Evolutionary conservation across 2,888 invertebrate genomes (phyloP).

Genomic region (Phymatocera aterrima): DNA sequence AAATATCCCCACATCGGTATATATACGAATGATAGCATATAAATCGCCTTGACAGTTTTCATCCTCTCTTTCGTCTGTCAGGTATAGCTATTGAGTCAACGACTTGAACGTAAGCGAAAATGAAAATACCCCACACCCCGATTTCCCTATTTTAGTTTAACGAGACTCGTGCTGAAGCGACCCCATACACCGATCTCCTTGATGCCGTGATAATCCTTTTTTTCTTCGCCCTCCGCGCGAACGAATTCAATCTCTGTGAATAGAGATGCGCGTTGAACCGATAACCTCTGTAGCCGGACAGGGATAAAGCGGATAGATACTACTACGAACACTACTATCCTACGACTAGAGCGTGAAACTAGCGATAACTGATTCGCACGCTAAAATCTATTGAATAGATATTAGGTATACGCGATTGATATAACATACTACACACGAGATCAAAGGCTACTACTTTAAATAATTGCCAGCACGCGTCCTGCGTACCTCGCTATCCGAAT

Average conservation of each 20-base stretch:
- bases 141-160: neutral
- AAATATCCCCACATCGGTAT: too few species aligned
- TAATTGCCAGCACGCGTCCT: constrained; percentile 22
- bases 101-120: too few species aligned
- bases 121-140: too few species aligned
- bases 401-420: too few species aligned
- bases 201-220: neutral
- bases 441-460: constrained; percentile 41
- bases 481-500: neutral
- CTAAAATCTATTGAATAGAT: neutral
- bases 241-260: neutral
- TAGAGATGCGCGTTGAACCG: constrained; percentile 11
- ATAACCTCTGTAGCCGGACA: neutral
- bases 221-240: neutral
- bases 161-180: neutral
- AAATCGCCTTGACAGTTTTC: too few species aligned
- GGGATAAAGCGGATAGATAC: neutral
- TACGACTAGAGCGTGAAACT: too few species aligned
- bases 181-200: neutral
- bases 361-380: constrained; percentile 24
- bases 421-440: constrained; percentile 2
- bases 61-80: too few species aligned
- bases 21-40: too few species aligned
- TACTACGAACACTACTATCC: too few species aligned
- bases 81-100: too few species aligned